Percentiles rank a stretch among this genome's conserved stretches.
These are phyloP conservation scores for Gymnoscopelus microlampas DNA, from an alignment of 2,797 vertebrate species.

Conservation along the genomic window DNA sequence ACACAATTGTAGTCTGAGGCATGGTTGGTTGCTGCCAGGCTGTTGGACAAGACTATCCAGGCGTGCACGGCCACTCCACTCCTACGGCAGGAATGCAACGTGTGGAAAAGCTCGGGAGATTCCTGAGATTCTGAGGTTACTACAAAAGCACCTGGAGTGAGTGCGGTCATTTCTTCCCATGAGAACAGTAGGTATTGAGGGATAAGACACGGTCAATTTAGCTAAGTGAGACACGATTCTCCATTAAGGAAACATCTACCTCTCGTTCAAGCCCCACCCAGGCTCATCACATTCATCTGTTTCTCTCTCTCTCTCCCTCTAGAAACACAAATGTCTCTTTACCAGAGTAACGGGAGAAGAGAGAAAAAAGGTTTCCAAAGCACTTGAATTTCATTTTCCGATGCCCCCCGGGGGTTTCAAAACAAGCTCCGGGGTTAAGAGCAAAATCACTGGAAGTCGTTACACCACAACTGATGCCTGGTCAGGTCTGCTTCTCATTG, in stretches of 20 bases:
- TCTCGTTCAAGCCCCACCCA: conserved; percentile 29
- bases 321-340: conserved; percentile 28
- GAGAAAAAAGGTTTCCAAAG: conserved; percentile 53
- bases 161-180: conserved; percentile 50
- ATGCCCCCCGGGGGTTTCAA: conserved; percentile 61
- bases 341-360: conserved; percentile 17
- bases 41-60: conserved; percentile 62
- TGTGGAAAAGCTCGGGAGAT: conserved; percentile 39
- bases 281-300: conserved; percentile 17
- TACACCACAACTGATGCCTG: conserved; percentile 66
- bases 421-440: conserved; percentile 69
- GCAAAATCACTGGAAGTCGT: conserved; percentile 68
- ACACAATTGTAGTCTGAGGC: conserved; percentile 10
- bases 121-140: conserved; percentile 38
- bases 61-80: conserved; percentile 55
- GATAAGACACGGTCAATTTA: conserved; percentile 79
- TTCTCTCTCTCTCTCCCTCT: neutral
- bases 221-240: conserved; percentile 67
- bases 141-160: conserved; percentile 49
- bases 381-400: conserved; percentile 70
- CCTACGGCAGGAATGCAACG: conserved; percentile 61
- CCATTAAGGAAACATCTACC: conserved; percentile 39
- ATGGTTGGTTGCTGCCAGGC: conserved; percentile 29
- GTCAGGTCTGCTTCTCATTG: conserved; percentile 76
- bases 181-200: conserved; percentile 74